Percentiles rank a stretch among this genome's conserved stretches.
phyloP scores from a whole-genome alignment of 2,113 vertebrate species.

The Candoia aspera region DNA sequence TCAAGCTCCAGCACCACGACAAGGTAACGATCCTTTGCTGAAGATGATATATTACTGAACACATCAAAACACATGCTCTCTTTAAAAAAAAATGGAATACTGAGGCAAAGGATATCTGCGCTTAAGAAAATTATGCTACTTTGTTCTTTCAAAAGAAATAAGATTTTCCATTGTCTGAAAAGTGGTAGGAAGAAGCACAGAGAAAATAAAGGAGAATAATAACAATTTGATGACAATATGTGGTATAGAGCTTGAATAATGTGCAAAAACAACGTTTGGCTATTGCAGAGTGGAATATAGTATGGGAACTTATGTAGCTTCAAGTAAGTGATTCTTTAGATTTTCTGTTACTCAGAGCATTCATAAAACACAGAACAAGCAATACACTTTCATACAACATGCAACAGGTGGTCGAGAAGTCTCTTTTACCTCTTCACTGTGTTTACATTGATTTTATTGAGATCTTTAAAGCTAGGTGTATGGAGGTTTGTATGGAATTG shows the following conservation, averaged over 20 bases:
- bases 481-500: not conserved
- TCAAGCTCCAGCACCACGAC: too few relatives aligned
- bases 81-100: not conserved
- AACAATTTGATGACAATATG: conserved; percentile 2
- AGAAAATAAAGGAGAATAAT: not conserved
- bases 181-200: not conserved
- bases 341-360: not conserved
- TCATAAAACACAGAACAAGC: not conserved
- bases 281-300: not conserved
- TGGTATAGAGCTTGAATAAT: not conserved
- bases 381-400: not conserved
- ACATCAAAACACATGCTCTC: not conserved
- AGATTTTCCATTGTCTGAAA: not conserved
- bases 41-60: not conserved
- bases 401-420: not conserved
- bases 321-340: not conserved
- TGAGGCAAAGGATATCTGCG: not conserved
- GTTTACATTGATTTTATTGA: not conserved
- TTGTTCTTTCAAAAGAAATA: not conserved
- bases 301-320: not conserved
- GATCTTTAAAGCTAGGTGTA: not conserved
- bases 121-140: not conserved
- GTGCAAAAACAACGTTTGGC: not conserved
- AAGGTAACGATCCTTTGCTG: too few relatives aligned
- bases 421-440: not conserved